Percentiles rank a stretch among this genome's conserved stretches.
Evolutionary conservation across 2,797 vertebrate genomes (phyloP).

Genomic region (Cuniculus paca): DNA sequence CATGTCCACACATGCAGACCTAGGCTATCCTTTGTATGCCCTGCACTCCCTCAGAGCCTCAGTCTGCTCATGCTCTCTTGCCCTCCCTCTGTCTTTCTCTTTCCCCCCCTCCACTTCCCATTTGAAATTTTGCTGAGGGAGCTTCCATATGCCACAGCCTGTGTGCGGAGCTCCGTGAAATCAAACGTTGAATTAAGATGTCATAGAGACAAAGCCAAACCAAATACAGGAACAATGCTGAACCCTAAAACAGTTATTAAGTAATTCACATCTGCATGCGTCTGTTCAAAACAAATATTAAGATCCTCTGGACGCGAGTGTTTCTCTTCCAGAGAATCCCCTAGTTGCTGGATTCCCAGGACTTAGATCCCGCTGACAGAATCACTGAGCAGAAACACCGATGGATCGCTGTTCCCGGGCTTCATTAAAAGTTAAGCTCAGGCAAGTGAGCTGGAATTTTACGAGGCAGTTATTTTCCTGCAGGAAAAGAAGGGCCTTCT

Average conservation of each 20-base stretch:
- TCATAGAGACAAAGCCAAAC: slow-evolving; percentile 71
- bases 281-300: slow-evolving; percentile 78
- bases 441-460: neutral
- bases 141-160: slow-evolving; percentile 25
- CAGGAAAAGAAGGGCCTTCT: neutral
- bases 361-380: neutral
- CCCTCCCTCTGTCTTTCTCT: neutral
- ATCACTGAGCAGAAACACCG: neutral
- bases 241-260: slow-evolving; percentile 81
- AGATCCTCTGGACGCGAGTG: slow-evolving; percentile 52
- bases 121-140: slow-evolving; percentile 61
- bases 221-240: neutral
- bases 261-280: slow-evolving; percentile 66
- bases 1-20: neutral
- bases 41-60: neutral
- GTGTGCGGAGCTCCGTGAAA: slow-evolving; percentile 60
- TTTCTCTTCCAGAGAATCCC: slow-evolving; percentile 39
- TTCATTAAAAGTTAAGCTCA: slow-evolving; percentile 68
- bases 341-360: neutral
- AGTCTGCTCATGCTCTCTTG: neutral
- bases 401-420: neutral
- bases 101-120: neutral
- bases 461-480: neutral
- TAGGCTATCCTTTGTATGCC: rapidly evolving
- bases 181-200: slow-evolving; percentile 69